Evolutionary conservation across 2,797 vertebrate species (phyloP), one percentile per base, ranked within the genome.

Genomic region (Crocodylus rhombifer): DNA sequence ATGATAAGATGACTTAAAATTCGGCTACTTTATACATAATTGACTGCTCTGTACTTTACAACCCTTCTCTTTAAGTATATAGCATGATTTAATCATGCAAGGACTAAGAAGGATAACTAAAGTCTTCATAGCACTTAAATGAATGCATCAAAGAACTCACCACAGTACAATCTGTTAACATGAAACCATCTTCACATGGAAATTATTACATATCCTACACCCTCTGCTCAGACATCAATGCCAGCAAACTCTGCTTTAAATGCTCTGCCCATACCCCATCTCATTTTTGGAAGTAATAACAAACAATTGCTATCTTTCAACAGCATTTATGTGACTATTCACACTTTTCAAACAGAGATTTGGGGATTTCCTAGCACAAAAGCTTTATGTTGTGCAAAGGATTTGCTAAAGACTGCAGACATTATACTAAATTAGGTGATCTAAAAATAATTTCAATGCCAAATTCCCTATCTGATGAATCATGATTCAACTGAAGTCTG

Each of bases 101-200:
- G 90, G 55, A 90, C 11, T 9, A 92, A 78, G 82, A 64, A 94
- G 76, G 58, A 91, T 30, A 95, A 78, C 82, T 89, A 74, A 74
- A 82, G 95, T 89, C 85, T 96, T 88, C 96, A 96, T 96, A 96
- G 95, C 91, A 96, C 92, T 95, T 88, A 81, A 92, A 71, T 77
- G 51, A 96, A 95, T 86, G 95, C 23, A 93, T 83, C 33, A 69
- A 94, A 93, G 80, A 96, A 67, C 51, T 86, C 55, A 95, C 75
- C 89, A 87, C 87, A 69, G 83, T 86, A 82, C n/a, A 86, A 75
- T 86, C 74, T 81, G 64, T 90, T 92, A 96, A 91, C 92, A 94
- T 80, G 86, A 90, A 80, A 84, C 90, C 93, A 91, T 82, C 69
- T 23, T 86, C 77, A 95, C 90, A 95, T 88, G 86, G 84, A 76